Conservation (phyloP, 2,113 vertebrate genomes). For the Merops nubicus region DNA sequence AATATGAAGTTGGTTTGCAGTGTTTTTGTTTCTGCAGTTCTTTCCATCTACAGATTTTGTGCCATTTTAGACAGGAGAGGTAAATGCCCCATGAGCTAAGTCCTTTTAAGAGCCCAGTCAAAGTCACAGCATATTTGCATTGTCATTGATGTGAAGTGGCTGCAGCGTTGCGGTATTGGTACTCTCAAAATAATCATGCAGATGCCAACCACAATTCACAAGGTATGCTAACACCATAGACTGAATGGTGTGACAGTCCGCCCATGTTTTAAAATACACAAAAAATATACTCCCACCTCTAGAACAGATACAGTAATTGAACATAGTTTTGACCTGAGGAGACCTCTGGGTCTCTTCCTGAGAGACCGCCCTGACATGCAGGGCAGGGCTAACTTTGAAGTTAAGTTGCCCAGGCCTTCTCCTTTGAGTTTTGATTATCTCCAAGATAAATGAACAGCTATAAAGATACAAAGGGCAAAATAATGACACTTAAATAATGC, state of each 20-base stretch:
- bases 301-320: background rate
- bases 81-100: background rate
- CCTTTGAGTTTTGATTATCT: background rate
- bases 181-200: background rate
- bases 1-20: background rate
- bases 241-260: background rate
- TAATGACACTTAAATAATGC: background rate
- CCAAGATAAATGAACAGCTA: background rate
- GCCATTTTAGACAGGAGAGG: background rate
- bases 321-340: background rate
- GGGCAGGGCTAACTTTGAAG: background rate
- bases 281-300: background rate
- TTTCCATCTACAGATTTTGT: background rate
- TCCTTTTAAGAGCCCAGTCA: background rate
- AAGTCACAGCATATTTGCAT: background rate
- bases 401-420: background rate
- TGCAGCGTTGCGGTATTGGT: background rate
- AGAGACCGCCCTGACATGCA: background rate
- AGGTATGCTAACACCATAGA: background rate
- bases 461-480: background rate
- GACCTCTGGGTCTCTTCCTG: background rate
- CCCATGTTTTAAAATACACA: background rate
- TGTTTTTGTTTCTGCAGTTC: background rate
- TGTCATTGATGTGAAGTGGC: background rate
- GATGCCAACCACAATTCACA: constrained; percentile 16